Evolutionary conservation across 2,888 invertebrate species (phyloP), one percentile per base, ranked within the genome.

Genomic region (Trachelus tabidus): DNA sequence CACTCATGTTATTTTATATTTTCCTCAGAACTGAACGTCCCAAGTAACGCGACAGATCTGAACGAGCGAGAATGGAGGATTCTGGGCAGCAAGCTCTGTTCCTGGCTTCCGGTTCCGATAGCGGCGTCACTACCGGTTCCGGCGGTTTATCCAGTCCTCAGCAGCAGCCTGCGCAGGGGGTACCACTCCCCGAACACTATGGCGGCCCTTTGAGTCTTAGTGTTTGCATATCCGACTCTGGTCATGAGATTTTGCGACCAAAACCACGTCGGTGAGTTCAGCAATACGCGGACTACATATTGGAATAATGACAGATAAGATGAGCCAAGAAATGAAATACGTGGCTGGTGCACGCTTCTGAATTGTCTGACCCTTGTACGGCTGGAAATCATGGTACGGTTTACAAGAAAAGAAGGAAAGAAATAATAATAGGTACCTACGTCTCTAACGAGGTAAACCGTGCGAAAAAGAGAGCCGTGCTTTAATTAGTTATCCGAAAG

Each of bases 181-280:
- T 82, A 68, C 74, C 81, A 75, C 86, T 88, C 11, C 85, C 88
- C 69, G 94, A 94, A 87, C 94, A 94, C 89, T 92, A 94, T 85
- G 93, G 93, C 73, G 94, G 94, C 81, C 94, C 94, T 40, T 91
- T 94, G 80, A 94, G 94, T 87, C 81, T 89, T 73, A 94, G 94
- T 79, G 92, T 94, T 79, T 94, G 95, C 89, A 94, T 95, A 86
- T 94, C 95, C 76, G 95, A 95, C 91, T 95, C 95, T 85, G 96
- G 95, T 86, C 97, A 97, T 92, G 97, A 97, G 92, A 97, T 97
- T 88, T 94, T 97, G 83, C 93, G 97, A 82, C 97, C 97, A 15
- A 97, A 97, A 91, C 97, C 97, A 12, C 94, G 97, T 91, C 95
- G 97, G 96, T 96, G 92, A 92, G 90, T 86, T 71, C 56, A 56